These are phyloP conservation scores for Picathartes gymnocephalus DNA, from an alignment of 2,113 vertebrate genomes.

Conservation along the genomic window DNA sequence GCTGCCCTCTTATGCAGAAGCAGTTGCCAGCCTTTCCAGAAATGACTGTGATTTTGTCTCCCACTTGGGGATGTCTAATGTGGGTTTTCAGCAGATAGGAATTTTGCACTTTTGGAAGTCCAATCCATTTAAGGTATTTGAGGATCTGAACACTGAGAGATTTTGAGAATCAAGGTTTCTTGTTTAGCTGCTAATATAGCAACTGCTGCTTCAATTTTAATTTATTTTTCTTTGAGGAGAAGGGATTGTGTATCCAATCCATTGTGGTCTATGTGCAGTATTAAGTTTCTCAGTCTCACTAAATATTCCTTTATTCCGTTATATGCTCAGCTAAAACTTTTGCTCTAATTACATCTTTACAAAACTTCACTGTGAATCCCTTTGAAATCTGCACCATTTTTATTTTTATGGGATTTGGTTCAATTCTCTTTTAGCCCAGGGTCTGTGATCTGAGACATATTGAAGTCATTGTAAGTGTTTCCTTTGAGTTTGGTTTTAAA, in stretches of 20 bases:
- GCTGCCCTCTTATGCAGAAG: neutral
- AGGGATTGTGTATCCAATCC: neutral
- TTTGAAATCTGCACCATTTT: neutral
- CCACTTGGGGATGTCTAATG: neutral
- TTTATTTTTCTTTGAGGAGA: neutral
- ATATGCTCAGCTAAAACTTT: neutral
- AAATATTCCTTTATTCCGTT: neutral
- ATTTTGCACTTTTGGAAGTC: neutral
- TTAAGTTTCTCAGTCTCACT: neutral
- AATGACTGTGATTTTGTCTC: neutral
- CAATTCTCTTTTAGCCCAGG: neutral
- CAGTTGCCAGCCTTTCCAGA: neutral
- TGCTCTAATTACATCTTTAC: neutral
- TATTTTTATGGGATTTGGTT: neutral
- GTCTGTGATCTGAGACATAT: neutral
- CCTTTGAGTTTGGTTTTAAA: constrained; percentile 24
- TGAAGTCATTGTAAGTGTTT: constrained; percentile 27
- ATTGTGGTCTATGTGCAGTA: neutral
- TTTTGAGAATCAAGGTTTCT: neutral
- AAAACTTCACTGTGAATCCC: neutral
- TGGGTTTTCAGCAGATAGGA: neutral
- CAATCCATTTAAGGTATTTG: neutral
- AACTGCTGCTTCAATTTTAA: neutral
- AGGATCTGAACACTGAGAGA: neutral
- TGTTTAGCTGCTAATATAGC: neutral